Percentiles rank a stretch among this genome's conserved stretches.
These are phyloP conservation scores for Eulimnadia texana DNA, from an alignment of 1,140 invertebrate species.

Conservation along the genomic window DNA sequence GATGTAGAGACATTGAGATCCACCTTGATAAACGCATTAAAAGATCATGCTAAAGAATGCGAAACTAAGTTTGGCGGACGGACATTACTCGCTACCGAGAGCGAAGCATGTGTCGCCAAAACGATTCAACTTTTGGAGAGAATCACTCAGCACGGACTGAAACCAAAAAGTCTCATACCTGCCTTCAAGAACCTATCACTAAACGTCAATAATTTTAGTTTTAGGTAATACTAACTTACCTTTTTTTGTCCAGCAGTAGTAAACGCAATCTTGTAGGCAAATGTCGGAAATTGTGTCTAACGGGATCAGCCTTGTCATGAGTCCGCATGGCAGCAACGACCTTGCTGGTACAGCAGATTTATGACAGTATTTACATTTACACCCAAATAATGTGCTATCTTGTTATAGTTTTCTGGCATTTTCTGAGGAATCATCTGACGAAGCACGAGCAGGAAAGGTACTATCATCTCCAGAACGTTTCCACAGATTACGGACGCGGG, in stretches of 20 bases:
- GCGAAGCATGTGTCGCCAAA: conserved; percentile 50
- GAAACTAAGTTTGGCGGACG: conserved; percentile 65
- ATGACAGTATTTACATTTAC: not conserved
- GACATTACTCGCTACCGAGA: conserved; percentile 71
- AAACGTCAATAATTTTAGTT: conserved; percentile 15
- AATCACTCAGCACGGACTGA: conserved; percentile 52
- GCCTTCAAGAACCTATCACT: conserved; percentile 23
- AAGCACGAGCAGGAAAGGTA: conserved; percentile 77
- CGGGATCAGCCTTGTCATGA: conserved; percentile 28
- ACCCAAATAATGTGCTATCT: not conserved
- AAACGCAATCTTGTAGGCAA: conserved; percentile 37
- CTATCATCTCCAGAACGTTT: conserved; percentile 58
- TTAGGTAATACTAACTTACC: too few species aligned
- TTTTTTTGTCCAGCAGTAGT: too few species aligned
- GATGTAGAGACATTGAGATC: not conserved
- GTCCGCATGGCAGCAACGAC: conserved; percentile 23
- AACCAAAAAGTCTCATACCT: conserved; percentile 28
- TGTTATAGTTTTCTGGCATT: conserved; percentile 28
- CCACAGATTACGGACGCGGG: conserved; percentile 58
- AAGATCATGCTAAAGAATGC: conserved; percentile 27
- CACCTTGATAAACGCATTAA: not conserved
- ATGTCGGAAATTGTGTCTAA: conserved; percentile 42
- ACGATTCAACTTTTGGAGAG: conserved; percentile 52
- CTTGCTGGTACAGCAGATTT: conserved; percentile 26
- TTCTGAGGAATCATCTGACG: conserved; percentile 46